Evolutionary conservation across 2,888 invertebrate species (phyloP), one percentile per base, ranked within the genome.

Genomic region (Trichogramma evanescens): DNA sequence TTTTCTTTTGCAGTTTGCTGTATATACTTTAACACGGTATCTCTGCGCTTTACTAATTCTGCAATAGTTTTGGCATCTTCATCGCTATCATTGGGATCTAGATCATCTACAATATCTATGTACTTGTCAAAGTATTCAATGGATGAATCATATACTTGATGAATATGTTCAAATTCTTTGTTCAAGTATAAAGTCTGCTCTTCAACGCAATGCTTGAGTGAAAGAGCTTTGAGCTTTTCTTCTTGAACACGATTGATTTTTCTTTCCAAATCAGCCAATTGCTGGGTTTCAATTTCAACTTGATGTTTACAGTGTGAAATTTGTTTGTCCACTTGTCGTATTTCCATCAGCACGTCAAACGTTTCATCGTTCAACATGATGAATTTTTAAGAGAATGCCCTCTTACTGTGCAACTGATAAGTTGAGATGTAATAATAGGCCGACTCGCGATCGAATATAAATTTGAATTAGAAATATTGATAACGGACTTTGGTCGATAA

Each of bases 161-260:
- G 65, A 46, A 67, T 48, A n/a, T 60, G 26, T 42, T 64, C 54
- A 8, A 71, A 60, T 50, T 66, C 56, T 38, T 26, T 54, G 2
- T 54, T 5, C 0, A 65, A 7, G n/a, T 54, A 5, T n/a, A 59
- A 48, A 5, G 59, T 53, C 59, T 61, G 61, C 43, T 10, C 43
- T 46, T 62, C 50, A 5, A 59, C 54, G 6, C 62, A 50, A n/a
- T 65, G 54, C 9, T 68, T 46, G n/a, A 67, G 52, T 13, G 62
- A 55, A 13, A 26, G 9, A 38, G 67, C 66, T 52, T 67, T 69
- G 4, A 63, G 10, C 51, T 65, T 63, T 9, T 66, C 42, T 39
- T 51, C 61, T 43, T 45, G 63, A 4, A 59, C 44, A 6, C 62
- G 5, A 40, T 45, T 39, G 8, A 66, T 61, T 40, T 65, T 45